Percentiles rank a stretch among this genome's conserved stretches.
Evolutionary conservation across 2,888 invertebrate species (phyloP).

Genomic region (Ramazzottius varieornatus): DNA sequence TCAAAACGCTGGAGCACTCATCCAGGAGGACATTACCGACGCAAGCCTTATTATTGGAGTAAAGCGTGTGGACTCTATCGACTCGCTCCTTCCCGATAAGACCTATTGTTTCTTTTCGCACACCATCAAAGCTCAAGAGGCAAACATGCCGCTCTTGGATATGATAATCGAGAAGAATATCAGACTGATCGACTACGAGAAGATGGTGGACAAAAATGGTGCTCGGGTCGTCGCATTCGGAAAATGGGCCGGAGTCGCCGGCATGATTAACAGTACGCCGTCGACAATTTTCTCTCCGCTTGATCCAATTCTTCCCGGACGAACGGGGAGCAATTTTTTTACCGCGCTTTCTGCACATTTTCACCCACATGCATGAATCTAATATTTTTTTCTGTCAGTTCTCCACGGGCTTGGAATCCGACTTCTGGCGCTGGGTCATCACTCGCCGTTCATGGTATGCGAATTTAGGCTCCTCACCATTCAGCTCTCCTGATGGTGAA

Average conservation of each 20-base stretch:
- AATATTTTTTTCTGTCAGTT: constrained; percentile 24
- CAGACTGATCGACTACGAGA: constrained; percentile 84
- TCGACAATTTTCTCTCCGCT: too few relatives aligned
- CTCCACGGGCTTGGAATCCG: constrained; percentile 82
- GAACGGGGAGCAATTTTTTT: too few relatives aligned
- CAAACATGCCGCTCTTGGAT: constrained; percentile 87
- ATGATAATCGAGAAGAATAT: constrained; percentile 84
- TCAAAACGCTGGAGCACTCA: constrained; percentile 62
- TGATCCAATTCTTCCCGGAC: too few relatives aligned
- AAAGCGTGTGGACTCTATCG: constrained; percentile 64
- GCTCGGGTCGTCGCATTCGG: constrained; percentile 89
- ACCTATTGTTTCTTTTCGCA: constrained; percentile 98
- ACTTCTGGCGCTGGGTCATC: constrained; percentile 77
- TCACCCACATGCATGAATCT: too few relatives aligned
- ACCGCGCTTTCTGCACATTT: too few relatives aligned
- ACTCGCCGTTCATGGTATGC: constrained; percentile 85
- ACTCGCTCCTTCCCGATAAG: constrained; percentile 70
- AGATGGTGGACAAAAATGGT: constrained; percentile 62
- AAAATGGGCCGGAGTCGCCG: constrained; percentile 89
- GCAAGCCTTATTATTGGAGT: constrained; percentile 91
- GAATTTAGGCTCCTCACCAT: too few relatives aligned
- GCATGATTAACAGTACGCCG: constrained; percentile 73
- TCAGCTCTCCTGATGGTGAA: too few relatives aligned
- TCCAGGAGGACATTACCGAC: constrained; percentile 85
- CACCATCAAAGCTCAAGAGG: constrained; percentile 94